Evolutionary conservation across 2,797 vertebrate species (phyloP).

Genomic region (Etheostoma perlongum): DNA sequence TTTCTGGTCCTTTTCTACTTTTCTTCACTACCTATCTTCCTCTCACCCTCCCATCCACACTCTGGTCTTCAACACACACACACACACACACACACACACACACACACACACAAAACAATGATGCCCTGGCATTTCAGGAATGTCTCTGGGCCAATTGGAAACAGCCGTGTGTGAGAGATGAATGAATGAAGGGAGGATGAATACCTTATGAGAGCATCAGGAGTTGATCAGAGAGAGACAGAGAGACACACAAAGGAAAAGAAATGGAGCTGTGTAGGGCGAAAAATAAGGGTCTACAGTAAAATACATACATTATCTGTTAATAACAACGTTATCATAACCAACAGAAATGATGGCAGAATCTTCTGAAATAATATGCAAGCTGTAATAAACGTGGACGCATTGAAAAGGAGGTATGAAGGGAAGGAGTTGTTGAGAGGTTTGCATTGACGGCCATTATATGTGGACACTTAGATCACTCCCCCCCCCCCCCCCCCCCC

Average conservation of each 20-base stretch:
- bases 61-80: constrained; percentile 8
- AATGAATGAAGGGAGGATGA: constrained; percentile 74
- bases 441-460: constrained; percentile 31
- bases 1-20: background rate
- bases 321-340: constrained; percentile 1
- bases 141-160: constrained; percentile 75
- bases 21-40: background rate
- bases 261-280: background rate
- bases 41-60: background rate
- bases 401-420: constrained; percentile 4
- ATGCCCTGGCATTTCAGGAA: constrained; percentile 72
- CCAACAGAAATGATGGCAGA: background rate
- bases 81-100: constrained; percentile 11
- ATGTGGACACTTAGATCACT: too few relatives aligned
- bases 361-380: background rate
- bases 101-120: constrained; percentile 52
- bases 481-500: too few relatives aligned
- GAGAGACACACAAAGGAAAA: background rate
- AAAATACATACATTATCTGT: background rate
- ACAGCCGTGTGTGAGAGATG: constrained; percentile 71
- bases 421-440: constrained; percentile 52
- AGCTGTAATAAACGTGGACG: constrained; percentile 2
- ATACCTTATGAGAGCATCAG: constrained; percentile 69
- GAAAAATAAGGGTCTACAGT: background rate
- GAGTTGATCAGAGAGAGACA: constrained; percentile 54